Evolutionary conservation across 2,888 invertebrate genomes (phyloP).

Genomic region (Monochamus alternatus): DNA sequence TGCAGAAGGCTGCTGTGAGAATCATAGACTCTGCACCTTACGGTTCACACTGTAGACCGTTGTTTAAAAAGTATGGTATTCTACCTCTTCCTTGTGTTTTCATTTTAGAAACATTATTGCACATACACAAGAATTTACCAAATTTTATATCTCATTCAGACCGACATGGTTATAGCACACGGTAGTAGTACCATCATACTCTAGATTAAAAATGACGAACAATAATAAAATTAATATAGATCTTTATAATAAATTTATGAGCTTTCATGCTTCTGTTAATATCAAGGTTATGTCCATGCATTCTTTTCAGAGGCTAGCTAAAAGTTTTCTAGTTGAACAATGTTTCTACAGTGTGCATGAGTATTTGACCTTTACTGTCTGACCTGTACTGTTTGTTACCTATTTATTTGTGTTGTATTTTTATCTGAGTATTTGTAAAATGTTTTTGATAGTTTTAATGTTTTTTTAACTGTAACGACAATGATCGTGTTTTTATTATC

Average conservation of each 20-base stretch:
- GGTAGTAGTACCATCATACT: neutral
- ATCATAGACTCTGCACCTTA: neutral
- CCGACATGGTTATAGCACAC: neutral
- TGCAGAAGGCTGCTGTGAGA: neutral
- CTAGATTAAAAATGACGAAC: neutral
- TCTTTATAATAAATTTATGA: neutral
- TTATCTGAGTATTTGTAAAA: no score
- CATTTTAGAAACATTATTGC: neutral
- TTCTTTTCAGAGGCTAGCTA: no score
- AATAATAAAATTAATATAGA: neutral
- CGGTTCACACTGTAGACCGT: neutral
- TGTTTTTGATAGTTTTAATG: no score
- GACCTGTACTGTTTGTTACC: no score
- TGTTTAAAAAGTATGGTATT: neutral
- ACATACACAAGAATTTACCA: neutral
- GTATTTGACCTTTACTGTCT: no score
- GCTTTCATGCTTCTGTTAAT: neutral
- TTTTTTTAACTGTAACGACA: no score
- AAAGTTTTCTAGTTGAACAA: no score
- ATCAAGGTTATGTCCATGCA: no score
- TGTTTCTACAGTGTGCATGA: no score
- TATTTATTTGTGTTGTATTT: no score
- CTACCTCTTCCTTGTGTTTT: neutral
- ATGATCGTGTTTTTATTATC: no score
- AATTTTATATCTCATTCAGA: neutral